Evolutionary conservation across 2,797 vertebrate genomes (phyloP), one percentile per base, ranked within the genome.

Genomic region (Labroides dimidiatus): DNA sequence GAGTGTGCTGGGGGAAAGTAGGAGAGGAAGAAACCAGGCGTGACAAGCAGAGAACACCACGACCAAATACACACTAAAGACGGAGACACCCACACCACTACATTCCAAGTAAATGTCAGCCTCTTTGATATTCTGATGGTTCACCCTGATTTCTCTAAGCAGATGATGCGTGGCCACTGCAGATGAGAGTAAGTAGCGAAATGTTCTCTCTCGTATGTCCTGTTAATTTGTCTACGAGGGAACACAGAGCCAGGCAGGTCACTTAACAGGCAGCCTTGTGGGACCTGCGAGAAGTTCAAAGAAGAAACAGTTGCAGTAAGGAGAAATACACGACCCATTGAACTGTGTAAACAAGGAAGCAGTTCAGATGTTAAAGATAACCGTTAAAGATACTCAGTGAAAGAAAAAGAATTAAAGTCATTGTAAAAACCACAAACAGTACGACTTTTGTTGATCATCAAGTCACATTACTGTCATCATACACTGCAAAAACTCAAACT

Each of bases 61-160:
- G 80, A 89, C 87, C 78, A 85, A 81, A 79, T 84, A 80, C 80
- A 82, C 63, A 67, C 72, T 79, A 52, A 88, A 87, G 72, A 81
- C 50, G 54, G 48, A 48, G 58, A 21, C 64, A 64, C 51, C 62
- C 59, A 78, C 61, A 59, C 68, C 76, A 75, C 64, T 87, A 76
- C 73, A 75, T 81, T 87, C 72, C 70, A 47, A 77, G 77, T 89
- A 91, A 91, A 92, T 92, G 91, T 91, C 91, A 90, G 63, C 80
- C 90, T 91, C 77, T 89, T 92, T 93, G 84, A 91, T 89, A 91
- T 92, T 90, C 90, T 82, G 85, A 90, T 83, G 84, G 79, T 79
- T 85, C 77, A 73, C 76, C 70, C 77, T 82, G 90, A 91, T 92
- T 90, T 85, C 84, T 89, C 86, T 82, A 79, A 90, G 84, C 79